Evolutionary conservation across 2,113 vertebrate genomes (phyloP), one percentile per base, ranked within the genome.

Genomic region (Ictalurus furcatus): DNA sequence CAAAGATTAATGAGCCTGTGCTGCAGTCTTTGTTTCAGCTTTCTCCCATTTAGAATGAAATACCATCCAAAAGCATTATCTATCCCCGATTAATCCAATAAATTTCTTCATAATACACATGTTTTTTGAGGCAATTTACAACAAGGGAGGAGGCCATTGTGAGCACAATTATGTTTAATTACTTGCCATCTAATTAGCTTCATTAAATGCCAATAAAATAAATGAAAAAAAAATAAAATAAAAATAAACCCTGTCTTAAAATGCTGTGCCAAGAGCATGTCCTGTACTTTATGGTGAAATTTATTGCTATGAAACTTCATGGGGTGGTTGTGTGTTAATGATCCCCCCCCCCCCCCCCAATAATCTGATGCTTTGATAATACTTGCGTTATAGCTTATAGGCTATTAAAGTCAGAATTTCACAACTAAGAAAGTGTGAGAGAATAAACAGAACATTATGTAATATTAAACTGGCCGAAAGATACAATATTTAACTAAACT

Each of bases 41-140:
- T 96, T 96, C 94, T 96, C 97, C 97, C 97, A 95, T 98, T 99
- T 98, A 98, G 97, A 97, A 96, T 97, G 97, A 99, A 99, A 98
- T 97, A 98, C 98, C 97, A 98, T 99, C 97, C 97, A 97, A 97
- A 98, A 99, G 98, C 97, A 99, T 98, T 97, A 99, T 98, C 97
- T 97, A 97, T 98, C 97, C 96, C 96, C 96, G 97, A 97, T 99
- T 98, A 98, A 99, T 98, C 96, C 97, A 95, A 96, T 96, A 97
- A 96, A 98, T 98, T 97, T 97, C 96, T 96, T 97, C 97, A 96
- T 95, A 96, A 96, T 95, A 95, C 97, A 96, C 96, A 96, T 97
- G 97, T 97, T 97, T 96, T 97, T 98, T 97, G 97, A 96, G 96
- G 96, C 96, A 97, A 97, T 98, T 97, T 97, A 97, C 96, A 96